Percentiles rank a stretch among this genome's conserved stretches.
These are phyloP conservation scores for Gastrophryne carolinensis DNA, from an alignment of 2,797 vertebrate species.

Conservation along the genomic window DNA sequence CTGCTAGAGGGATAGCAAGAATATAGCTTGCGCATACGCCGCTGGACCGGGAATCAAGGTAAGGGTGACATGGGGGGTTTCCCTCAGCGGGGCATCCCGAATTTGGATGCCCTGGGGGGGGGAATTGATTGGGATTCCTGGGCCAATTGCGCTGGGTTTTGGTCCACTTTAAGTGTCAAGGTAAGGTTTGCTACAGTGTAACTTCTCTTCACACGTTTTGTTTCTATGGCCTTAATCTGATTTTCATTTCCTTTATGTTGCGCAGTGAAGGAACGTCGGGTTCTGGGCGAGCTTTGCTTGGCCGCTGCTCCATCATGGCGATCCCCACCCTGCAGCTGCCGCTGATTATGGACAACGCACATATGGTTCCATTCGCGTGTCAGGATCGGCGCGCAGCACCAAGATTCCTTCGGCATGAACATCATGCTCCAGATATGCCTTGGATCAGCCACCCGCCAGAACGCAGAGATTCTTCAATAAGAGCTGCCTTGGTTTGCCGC, in stretches of 20 bases:
- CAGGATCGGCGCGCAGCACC: neutral
- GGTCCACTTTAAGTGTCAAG: too few species aligned
- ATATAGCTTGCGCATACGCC: too few species aligned
- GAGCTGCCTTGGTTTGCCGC: neutral
- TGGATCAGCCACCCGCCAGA: neutral
- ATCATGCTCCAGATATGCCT: neutral
- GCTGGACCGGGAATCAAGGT: too few species aligned
- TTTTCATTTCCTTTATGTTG: neutral
- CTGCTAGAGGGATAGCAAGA: too few species aligned
- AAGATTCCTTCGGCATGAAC: neutral
- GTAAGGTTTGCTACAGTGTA: too few species aligned
- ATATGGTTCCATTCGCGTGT: slow-evolving; percentile 8
- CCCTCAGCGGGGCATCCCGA: too few species aligned
- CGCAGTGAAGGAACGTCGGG: neutral
- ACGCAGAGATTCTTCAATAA: neutral
- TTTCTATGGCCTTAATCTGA: neutral
- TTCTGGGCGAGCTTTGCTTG: neutral
- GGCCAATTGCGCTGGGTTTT: too few species aligned
- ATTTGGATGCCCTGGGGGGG: too few species aligned
- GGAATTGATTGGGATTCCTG: too few species aligned
- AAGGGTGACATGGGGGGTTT: too few species aligned
- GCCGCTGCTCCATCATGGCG: neutral
- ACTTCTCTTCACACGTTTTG: neutral
- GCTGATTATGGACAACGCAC: slow-evolving; percentile 11
- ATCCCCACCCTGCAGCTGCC: slow-evolving; percentile 31